phyloP scores from a whole-genome alignment of 1,140 invertebrate genomes.

The Drosophila novamexicana region DNA sequence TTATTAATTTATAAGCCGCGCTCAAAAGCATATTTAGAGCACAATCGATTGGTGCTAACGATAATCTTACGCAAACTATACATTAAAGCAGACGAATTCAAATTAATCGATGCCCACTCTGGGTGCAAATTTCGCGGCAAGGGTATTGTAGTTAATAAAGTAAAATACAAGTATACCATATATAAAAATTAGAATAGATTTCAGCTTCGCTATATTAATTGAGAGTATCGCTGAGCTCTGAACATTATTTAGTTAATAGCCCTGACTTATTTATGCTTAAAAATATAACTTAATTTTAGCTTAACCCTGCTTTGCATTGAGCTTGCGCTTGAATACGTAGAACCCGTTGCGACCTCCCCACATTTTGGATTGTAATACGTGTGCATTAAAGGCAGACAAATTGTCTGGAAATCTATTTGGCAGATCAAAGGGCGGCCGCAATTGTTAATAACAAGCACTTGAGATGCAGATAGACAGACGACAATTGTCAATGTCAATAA shows the following conservation, averaged over 20 bases:
- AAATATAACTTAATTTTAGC: constrained; percentile 33
- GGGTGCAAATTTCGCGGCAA: neutral
- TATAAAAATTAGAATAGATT: neutral
- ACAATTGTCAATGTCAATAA: constrained; percentile 82
- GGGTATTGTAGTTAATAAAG: neutral
- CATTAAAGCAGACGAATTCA: neutral
- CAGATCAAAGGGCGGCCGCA: constrained; percentile 37
- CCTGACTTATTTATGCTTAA: constrained; percentile 40
- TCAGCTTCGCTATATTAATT: constrained; percentile 9
- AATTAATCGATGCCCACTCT: too few relatives aligned
- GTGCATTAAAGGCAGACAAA: constrained; percentile 10
- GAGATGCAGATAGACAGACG: constrained; percentile 46
- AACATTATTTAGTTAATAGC: neutral
- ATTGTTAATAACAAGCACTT: constrained; percentile 50
- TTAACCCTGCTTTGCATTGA: constrained; percentile 18
- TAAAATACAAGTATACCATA: neutral
- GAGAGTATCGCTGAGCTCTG: constrained; percentile 11
- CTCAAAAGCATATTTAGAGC: neutral
- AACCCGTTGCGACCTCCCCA: too few relatives aligned
- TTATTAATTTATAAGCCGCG: too few relatives aligned
- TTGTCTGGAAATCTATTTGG: neutral
- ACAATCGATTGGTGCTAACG: neutral
- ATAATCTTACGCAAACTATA: neutral
- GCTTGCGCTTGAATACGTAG: too few relatives aligned
- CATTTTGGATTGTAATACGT: neutral